Evolutionary conservation across 2,888 invertebrate genomes (phyloP), one percentile per base, ranked within the genome.

Genomic region (Stramonita haemastoma): DNA sequence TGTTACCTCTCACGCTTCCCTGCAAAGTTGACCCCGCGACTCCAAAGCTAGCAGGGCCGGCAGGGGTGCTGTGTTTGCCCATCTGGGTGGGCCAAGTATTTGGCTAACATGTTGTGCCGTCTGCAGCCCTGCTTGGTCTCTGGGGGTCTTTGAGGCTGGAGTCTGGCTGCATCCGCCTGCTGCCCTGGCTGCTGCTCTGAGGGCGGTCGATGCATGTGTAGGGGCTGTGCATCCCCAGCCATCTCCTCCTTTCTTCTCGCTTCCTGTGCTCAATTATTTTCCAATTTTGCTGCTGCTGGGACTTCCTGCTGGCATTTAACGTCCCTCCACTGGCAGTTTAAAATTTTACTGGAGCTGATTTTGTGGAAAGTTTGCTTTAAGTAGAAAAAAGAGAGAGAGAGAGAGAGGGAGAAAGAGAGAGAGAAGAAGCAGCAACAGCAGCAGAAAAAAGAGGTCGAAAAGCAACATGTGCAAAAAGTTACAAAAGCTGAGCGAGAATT

Each of bases 261-360:
- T 22, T 86, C 29, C 86, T 66, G 57, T 66, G 86, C 66, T 32
- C 86, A 86, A 86, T 86, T 86, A 66, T 86, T 86, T 66, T 86
- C 66, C 57, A 66, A 86, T 86, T 86, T 60, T 66, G 86, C 22
- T n/a, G 86, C 86, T 36, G 66, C 86, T 66, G 66, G 86, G 86
- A 32, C 66, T 86, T 86, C 86, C 86, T 66, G 86, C 85, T 66
- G 60, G 86, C 66, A 86, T 86, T 66, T 34, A 86, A 66, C 32
- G 32, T 29, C 86, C 66, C 86, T 86, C 66, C 34, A 22, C 66
- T 32, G 60, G 57, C 86, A 86, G 86, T 86, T 86, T 86, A 34
- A 86, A 86, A 86, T 86, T 56, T 86, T 86, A 66, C 66, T 22
- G 86, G 66, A 86, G 86, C 86, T 57, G 86, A 60, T 66, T 86